Conservation (phyloP, 2,113 vertebrate species). For the Rhabdomys dilectus region DNA sequence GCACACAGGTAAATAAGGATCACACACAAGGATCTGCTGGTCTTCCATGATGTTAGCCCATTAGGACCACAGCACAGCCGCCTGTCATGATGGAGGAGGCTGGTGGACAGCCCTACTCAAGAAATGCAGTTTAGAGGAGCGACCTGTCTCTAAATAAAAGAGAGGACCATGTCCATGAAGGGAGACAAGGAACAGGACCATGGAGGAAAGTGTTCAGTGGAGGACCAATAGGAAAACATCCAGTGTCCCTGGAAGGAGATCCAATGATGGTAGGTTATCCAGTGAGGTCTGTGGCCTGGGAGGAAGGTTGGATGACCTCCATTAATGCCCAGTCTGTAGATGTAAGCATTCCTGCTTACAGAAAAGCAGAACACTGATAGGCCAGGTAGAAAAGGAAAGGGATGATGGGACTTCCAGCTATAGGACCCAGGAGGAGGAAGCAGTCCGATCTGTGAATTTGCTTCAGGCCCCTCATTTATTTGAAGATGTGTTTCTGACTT, state of each 20-base stretch:
- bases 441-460: background rate
- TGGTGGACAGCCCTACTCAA: background rate
- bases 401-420: too few species aligned
- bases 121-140: background rate
- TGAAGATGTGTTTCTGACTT: background rate
- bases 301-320: background rate
- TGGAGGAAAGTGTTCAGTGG: background rate
- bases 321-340: background rate
- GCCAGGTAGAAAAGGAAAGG: background rate
- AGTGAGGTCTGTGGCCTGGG: background rate
- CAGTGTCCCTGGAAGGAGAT: background rate
- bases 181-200: background rate
- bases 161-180: background rate
- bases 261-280: background rate
- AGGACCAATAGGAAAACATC: background rate
- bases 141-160: background rate
- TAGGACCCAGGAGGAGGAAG: background rate
- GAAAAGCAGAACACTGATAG: background rate
- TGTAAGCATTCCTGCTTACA: background rate
- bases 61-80: background rate
- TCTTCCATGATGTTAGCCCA: background rate
- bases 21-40: background rate
- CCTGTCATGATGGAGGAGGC: background rate
- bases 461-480: background rate
- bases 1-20: background rate